Percentiles rank a stretch among this genome's conserved stretches.
Evolutionary conservation across 1,140 invertebrate species (phyloP).

Genomic region (Odontomachus brunneus): DNA sequence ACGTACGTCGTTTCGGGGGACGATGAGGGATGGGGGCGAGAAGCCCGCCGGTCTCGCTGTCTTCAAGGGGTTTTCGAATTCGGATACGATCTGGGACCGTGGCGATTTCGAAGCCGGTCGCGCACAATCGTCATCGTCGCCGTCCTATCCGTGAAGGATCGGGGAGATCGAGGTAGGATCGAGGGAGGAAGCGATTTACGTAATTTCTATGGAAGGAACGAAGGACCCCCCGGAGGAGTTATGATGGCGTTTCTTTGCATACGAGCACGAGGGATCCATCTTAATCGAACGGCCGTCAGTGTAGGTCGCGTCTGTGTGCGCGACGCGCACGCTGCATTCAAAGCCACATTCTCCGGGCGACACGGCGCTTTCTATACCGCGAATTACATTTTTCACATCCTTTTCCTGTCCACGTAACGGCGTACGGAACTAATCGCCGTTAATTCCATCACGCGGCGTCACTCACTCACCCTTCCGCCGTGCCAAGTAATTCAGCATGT

Average conservation of each 20-base stretch:
- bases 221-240: constrained; percentile 40
- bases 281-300: constrained; percentile 58
- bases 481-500: neutral
- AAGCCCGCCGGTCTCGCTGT: constrained; percentile 16
- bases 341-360: constrained; percentile 6
- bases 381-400: constrained; percentile 46
- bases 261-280: constrained; percentile 72
- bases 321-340: constrained; percentile 23
- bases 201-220: constrained; percentile 65
- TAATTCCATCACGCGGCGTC: constrained; percentile 26
- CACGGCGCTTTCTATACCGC: constrained; percentile 13
- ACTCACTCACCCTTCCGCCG: neutral
- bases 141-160: constrained; percentile 61
- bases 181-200: constrained; percentile 64
- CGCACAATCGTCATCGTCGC: constrained; percentile 22
- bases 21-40: neutral
- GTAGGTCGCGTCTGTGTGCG: constrained; percentile 6
- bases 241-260: constrained; percentile 66
- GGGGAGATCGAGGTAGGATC: constrained; percentile 30
- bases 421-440: constrained; percentile 14
- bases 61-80: constrained; percentile 50
- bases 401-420: constrained; percentile 10
- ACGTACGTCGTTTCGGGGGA: neutral
- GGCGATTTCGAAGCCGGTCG: constrained; percentile 13
- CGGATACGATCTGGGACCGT: constrained; percentile 70